Base-by-base conservation (phyloP, 2,888 invertebrate species). In the Aspidiotus rigidus region DNA sequence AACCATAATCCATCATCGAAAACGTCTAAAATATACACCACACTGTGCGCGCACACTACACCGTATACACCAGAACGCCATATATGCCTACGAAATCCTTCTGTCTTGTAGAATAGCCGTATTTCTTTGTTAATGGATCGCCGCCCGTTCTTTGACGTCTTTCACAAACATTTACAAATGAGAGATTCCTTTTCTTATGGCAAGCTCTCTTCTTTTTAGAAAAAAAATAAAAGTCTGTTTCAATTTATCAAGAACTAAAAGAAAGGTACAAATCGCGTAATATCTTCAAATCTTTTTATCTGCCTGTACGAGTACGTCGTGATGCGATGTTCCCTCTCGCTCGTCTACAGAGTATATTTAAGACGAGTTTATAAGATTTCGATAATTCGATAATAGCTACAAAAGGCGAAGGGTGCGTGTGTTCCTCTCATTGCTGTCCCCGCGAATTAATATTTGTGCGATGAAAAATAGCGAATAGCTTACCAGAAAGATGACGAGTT, bases 151-250 rank as follows among this genome's bases (percentile, higher is more conserved):
- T 66, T 66, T 66, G 66, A 66, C 66, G 66, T 66, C 66, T 66
- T 66, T 66, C 66, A 66, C 66, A 66, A 66, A 66, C 66, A 66
- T 66, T 66, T 66, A 66, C 66, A 66, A 66, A 66, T 66, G 66
- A 66, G 66, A 66, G 66, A 66, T 66, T 66, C 59, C 66, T 66
- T 66, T 28, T 28, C 28, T 28, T 59, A 57, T 42, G 42, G 57
- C 57, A 42, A 13, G 13, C 62, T 15, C 42, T 66, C 59, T 42
- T 66, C 42, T 49, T 28, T 40, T 55, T 17, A 15, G 15, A n/a
- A 15, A 55, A 15, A 9, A 55, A n/a, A 54, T n/a, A 11, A n/a
- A n/a, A n/a, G 41, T 59, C 57, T 66, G 49, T 28, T 59, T 66
- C 66, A 66, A 66, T 66, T 66, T 66, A 66, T 66, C 66, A 66